Conservation (phyloP, 2,888 invertebrate species). For the Ectobius pallidus region DNA sequence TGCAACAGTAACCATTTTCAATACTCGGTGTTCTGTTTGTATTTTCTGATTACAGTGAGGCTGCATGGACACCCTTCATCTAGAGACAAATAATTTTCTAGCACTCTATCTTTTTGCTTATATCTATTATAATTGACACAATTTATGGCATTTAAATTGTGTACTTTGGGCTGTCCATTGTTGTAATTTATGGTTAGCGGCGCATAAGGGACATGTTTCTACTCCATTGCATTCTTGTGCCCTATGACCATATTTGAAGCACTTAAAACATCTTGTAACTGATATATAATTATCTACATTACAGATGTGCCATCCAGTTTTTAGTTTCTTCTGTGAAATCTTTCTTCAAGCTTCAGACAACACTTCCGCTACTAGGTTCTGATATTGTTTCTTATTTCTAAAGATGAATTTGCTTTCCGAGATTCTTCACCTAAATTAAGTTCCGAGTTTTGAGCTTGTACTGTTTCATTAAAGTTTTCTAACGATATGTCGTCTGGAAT, state of each 20-base stretch:
- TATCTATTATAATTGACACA: too few species aligned
- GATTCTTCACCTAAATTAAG: neutral
- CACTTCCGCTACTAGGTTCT: neutral
- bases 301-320: neutral
- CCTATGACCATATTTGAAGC: too few species aligned
- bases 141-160: neutral
- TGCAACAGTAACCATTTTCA: neutral
- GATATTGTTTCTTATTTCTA: neutral
- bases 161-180: neutral
- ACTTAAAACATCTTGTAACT: neutral
- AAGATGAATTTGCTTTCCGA: neutral
- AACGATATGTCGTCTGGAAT: neutral
- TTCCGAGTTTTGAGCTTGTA: neutral
- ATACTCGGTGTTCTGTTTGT: too few species aligned
- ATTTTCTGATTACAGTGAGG: neutral
- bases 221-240: neutral
- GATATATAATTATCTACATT: neutral
- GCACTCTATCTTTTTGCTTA: neutral
- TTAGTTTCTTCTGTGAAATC: neutral
- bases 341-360: neutral
- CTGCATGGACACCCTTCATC: neutral
- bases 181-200: neutral
- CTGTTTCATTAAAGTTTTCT: neutral
- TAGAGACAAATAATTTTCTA: neutral
- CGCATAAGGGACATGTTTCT: neutral